Base-by-base conservation (phyloP, 64 coral and sea anemone genomes). In the Montipora foliosa region DNA sequence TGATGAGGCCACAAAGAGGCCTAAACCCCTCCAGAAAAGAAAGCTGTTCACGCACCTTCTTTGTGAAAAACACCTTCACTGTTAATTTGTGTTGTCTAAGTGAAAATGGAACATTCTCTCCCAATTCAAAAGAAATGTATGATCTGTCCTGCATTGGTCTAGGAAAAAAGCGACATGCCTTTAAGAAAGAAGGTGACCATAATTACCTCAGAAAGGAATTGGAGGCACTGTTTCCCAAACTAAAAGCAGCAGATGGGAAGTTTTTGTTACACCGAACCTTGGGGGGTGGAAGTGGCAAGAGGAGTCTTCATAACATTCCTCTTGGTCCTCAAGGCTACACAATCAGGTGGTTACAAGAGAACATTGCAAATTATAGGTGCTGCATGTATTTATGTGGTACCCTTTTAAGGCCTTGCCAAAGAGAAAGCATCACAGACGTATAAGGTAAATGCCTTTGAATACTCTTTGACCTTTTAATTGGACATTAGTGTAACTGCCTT, bases 91-190 rank as follows among this genome's bases (percentile, higher is more conserved):
- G 61, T 64, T 64, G 61, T 64, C 61, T 64, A 57, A 11, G 37
- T 37, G 37, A 37, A 37, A 37, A 37, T 55, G 52, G 52, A 55
- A 55, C 52, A 55, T 0, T 55, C 6, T 55, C 61, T 64, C 61
- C 61, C 61, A 64, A 64, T 64, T 64, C 61, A 64, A 64, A 64
- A 64, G 61, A 64, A 64, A 64, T 64, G 61, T 64, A 64, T 64
- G 61, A 64, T 12, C 61, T 64, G 61, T 64, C 61, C 61, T 64
- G 61, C 61, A 64, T 64, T 64, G 61, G 61, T 64, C 61, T 64
- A 0, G 61, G 61, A 64, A 64, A 64, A 64, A 64, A 64, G 14
- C 61, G 61, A 64, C 61, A 64, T 16, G 61, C 61, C 61, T 64
- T 64, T 64, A 11, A 64, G 61, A 64, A 64, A 64, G 61, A 64